Conservation (phyloP, 2,888 invertebrate genomes). For the Yponomeuta cagnagella region DNA sequence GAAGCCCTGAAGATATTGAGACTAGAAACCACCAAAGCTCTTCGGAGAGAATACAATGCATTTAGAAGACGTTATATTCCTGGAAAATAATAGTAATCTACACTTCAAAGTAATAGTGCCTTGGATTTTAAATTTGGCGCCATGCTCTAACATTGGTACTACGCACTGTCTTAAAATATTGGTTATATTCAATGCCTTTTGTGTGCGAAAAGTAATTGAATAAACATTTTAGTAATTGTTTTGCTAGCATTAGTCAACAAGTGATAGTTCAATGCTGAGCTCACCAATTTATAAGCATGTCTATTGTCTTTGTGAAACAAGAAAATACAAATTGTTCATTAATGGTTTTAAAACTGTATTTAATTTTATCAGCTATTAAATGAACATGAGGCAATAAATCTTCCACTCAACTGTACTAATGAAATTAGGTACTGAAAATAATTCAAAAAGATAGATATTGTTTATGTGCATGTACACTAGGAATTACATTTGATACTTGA, state of each 20-base stretch:
- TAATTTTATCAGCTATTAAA: not conserved
- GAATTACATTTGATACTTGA: no score
- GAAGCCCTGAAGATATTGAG: slow-evolving; percentile 53
- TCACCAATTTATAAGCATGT: not conserved
- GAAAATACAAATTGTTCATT: not conserved
- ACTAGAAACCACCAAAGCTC: slow-evolving; percentile 55
- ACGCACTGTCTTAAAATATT: not conserved
- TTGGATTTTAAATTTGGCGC: slow-evolving; percentile 19
- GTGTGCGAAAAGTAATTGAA: not conserved
- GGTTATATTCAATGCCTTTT: not conserved
- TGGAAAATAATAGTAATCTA: slow-evolving; percentile 28
- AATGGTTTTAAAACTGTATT: not conserved
- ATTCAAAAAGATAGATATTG: no score
- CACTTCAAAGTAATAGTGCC: not conserved
- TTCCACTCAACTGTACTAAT: not conserved
- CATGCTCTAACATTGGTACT: not conserved
- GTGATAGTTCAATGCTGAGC: not conserved
- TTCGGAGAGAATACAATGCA: slow-evolving; percentile 53
- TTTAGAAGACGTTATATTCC: slow-evolving; percentile 55
- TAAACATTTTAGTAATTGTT: slow-evolving; percentile 1
- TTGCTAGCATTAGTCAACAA: not conserved
- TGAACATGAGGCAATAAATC: not conserved
- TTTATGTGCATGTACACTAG: no score
- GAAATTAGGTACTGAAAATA: no score
- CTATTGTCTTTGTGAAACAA: not conserved